phyloP scores from a whole-genome alignment of 2,888 invertebrate species.

The Yponomeuta evonymella region DNA sequence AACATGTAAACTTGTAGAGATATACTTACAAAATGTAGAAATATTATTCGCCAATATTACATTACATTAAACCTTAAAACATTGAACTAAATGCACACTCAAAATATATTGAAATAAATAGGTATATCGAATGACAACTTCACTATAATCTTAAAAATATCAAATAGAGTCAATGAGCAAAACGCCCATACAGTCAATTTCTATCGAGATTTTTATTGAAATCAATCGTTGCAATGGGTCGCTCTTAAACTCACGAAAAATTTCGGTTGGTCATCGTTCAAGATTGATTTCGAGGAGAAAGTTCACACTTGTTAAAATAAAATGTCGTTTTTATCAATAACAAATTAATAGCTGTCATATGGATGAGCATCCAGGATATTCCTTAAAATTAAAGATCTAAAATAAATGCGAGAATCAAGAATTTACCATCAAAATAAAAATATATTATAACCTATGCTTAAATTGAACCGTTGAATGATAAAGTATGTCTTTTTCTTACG shows the following conservation, averaged over 20 bases:
- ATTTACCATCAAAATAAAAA: neutral
- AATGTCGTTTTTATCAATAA: too few species aligned
- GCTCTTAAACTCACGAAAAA: too few species aligned
- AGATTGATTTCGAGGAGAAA: too few species aligned
- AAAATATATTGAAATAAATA: conserved; percentile 1
- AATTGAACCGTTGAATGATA: neutral
- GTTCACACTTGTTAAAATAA: too few species aligned
- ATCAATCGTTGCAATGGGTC: too few species aligned
- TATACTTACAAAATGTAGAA: neutral
- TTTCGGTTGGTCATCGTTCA: too few species aligned
- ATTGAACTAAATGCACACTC: conserved; percentile 1
- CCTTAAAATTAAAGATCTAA: neutral
- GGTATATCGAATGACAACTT: neutral
- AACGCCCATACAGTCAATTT: too few species aligned
- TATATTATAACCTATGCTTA: neutral
- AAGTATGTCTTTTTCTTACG: neutral
- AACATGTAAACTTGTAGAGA: neutral
- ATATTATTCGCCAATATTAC: neutral
- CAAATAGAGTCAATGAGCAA: too few species aligned
- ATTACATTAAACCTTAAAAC: neutral
- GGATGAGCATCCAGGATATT: neutral
- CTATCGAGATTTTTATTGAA: too few species aligned
- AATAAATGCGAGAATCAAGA: conserved; percentile 1
- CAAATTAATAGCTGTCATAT: too few species aligned
- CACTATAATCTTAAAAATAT: neutral